phyloP scores from a whole-genome alignment of 2,888 invertebrate species.

The Melangyna quadrimaculata region DNA sequence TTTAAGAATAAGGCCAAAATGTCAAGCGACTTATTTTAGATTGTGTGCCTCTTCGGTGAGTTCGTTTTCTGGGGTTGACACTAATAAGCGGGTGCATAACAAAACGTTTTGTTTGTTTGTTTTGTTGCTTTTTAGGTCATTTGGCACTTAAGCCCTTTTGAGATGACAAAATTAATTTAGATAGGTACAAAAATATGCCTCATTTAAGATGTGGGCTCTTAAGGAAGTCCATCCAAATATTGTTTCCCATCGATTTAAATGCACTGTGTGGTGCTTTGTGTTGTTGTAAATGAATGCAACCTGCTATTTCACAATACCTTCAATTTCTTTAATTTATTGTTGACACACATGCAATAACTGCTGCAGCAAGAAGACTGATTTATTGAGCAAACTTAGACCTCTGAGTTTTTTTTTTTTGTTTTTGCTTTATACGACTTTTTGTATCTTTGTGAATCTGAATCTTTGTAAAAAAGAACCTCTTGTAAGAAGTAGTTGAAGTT shows the following conservation, averaged over 20 bases:
- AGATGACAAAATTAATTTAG: conserved; percentile 38
- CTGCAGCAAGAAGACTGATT: conserved; percentile 30
- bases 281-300: conserved; percentile 35
- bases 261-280: background rate
- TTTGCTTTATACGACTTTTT: background rate
- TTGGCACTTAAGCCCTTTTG: conserved; percentile 39
- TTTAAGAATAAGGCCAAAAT: conserved; percentile 55
- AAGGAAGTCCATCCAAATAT: background rate
- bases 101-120: conserved; percentile 21
- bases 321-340: conserved; percentile 31
- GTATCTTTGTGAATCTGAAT: background rate
- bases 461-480: conserved; percentile 26
- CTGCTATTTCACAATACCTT: conserved; percentile 37
- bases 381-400: conserved; percentile 32
- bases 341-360: conserved; percentile 53
- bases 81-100: conserved; percentile 31
- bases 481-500: conserved; percentile 24
- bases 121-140: conserved; percentile 53
- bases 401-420: conserved; percentile 27
- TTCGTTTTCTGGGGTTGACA: conserved; percentile 40
- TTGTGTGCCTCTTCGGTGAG: background rate
- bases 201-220: background rate
- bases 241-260: conserved; percentile 3
- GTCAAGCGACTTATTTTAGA: conserved; percentile 56
- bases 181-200: background rate